phyloP scores from a whole-genome alignment of 2,797 vertebrate genomes.

The Siniperca undulata region DNA sequence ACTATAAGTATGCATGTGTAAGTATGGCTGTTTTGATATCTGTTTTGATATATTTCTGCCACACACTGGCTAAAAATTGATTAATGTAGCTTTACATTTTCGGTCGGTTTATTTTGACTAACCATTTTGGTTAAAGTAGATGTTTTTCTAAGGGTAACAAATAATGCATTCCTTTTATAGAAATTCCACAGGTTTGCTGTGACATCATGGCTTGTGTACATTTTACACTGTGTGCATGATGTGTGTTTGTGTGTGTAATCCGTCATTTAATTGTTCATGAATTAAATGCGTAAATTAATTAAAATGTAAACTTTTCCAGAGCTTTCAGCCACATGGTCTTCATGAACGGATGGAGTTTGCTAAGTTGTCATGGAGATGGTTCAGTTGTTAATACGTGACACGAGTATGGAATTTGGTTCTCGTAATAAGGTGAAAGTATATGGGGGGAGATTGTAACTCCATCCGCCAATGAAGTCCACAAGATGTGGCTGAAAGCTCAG shows the following conservation, averaged over 20 bases:
- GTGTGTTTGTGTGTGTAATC: too few species aligned
- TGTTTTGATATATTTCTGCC: background rate
- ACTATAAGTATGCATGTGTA: background rate
- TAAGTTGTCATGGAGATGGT: too few species aligned
- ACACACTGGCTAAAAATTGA: background rate
- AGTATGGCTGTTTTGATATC: background rate
- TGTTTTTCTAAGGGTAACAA: background rate
- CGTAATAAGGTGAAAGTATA: background rate
- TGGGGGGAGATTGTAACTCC: background rate
- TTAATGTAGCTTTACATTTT: background rate
- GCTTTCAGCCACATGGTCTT: background rate
- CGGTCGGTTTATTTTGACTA: background rate
- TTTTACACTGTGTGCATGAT: background rate
- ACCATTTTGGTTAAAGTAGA: background rate
- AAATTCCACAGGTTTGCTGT: background rate
- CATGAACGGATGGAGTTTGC: too few species aligned
- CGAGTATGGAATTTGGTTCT: background rate
- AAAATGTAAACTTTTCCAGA: background rate
- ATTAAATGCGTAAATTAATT: too few species aligned
- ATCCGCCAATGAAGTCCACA: background rate
- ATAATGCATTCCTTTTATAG: background rate
- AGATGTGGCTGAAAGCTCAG: background rate
- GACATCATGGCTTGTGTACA: background rate
- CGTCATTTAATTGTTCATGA: background rate
- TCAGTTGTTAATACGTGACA: background rate